Evolutionary conservation across 2,113 vertebrate species (phyloP), one percentile per base, ranked within the genome.

Genomic region (Macroglossus sobrinus): DNA sequence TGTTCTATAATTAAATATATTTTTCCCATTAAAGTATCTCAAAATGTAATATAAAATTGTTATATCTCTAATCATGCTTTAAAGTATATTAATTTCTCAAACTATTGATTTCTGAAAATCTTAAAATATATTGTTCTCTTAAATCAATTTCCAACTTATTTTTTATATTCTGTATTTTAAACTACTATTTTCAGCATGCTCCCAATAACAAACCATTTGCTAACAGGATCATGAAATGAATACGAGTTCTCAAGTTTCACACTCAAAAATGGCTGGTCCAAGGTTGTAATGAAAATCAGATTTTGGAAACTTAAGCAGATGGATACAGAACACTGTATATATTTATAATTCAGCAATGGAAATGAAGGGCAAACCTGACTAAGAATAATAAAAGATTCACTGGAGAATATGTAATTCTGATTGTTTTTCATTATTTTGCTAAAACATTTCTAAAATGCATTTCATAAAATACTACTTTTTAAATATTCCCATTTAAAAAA

Each of bases 91-190:
- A 15, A 61, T 61, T 96, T 89, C 57, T 84, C 3, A 84, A 94
- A 92, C 50, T 75, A 47, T 2, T 50, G 50, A 50, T 50, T 50
- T 50, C 50, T 50, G 50, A 50, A 50, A 28, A 5, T 82, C 90
- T 95, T 53, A 92, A 84, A 85, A 59, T 43, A 66, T 8, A 86
- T 53, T 76, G 35, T 84, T 71, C 7, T 57, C 59, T 69, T 69
- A 71, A 72, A 78, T 78, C 11, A 82, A 78, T 38, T 90, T 78
- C 26, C 47, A 64, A 84, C 5, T 8, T 68, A 35, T 69, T 47
- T 88, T 69, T 61, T 75, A 57, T 50, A 59, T 79, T 94, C 94
- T 91, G 30, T 57, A 53, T 87, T 94, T 81, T 75, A 69, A 78
- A 68, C 33, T 80, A 45, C 55, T 84, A 43, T 74, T 71, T 84